Evolutionary conservation across 2,888 invertebrate species (phyloP).

Genomic region (Andrena camellia): DNA sequence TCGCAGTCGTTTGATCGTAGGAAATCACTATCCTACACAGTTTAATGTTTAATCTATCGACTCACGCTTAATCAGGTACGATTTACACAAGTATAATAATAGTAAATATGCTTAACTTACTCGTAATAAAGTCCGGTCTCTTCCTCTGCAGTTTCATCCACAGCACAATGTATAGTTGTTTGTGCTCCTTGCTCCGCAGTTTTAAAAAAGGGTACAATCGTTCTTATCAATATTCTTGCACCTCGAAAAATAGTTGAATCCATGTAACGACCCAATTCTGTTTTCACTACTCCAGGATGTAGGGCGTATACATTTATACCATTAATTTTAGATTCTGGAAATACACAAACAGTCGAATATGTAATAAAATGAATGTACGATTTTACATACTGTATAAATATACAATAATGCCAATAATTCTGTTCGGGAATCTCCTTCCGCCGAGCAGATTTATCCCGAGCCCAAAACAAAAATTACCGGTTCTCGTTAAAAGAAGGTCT

Average conservation of each 20-base stretch:
- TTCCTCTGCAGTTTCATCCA: conserved; percentile 88
- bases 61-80: too few relatives aligned
- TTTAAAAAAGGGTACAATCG: conserved; percentile 86
- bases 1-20: too few relatives aligned
- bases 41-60: too few relatives aligned
- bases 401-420: too few relatives aligned
- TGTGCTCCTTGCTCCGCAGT: conserved; percentile 90
- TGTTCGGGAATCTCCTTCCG: too few relatives aligned
- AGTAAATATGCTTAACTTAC: conserved; percentile 78
- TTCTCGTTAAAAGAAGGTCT: too few relatives aligned
- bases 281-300: conserved; percentile 91
- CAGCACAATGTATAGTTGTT: conserved; percentile 90
- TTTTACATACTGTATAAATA: too few relatives aligned
- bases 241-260: conserved; percentile 86
- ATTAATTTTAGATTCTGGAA: conserved; percentile 73
- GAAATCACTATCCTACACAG: too few relatives aligned
- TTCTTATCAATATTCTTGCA: conserved; percentile 83
- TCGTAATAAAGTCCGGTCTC: conserved; percentile 88
- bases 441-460: too few relatives aligned
- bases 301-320: conserved; percentile 90
- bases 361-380: too few relatives aligned
- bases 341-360: background rate
- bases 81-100: too few relatives aligned
- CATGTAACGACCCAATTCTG: conserved; percentile 91
- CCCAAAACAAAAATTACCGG: too few relatives aligned